Evolutionary conservation across 92 coral and sea anemone genomes (phyloP), one percentile per base, ranked within the genome.

Genomic region (Anthopleura xanthogrammica): DNA sequence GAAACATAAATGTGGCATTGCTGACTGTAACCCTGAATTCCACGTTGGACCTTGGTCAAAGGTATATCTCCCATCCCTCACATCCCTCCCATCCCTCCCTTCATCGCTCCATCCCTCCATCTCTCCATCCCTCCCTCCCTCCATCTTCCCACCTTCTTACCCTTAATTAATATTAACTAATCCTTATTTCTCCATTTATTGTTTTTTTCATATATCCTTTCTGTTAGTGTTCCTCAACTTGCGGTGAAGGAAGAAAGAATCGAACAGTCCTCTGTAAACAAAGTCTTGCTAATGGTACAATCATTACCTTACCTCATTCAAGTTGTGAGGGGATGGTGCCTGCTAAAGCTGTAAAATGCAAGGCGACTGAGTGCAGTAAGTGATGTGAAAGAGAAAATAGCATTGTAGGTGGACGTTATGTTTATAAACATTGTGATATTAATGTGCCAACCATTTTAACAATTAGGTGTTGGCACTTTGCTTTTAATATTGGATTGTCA

Each of bases 31-130:
- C 77, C 89, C 89, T 41, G 87, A 82, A 85, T 89, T 89, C 78
- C n/a, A 62, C 64, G 46, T 82, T 14, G 92, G 89, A 62, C 54
- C 78, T 75, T 89, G 92, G 92, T 86, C 92, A 20, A 81, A 86
- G 87, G 92, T 89, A 81, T 23, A 16, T 19, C 50, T 77, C 16
- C 41, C n/a, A 29, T 13, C 39, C 54, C 11, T 2, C n/a, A n/a
- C n/a, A n/a, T n/a, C n/a, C n/a, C n/a, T n/a, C n/a, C 58, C 11
- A 54, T 54, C 16, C 58, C 0, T 54, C 58, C 58, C 16, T 54
- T 16, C 58, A 5, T 54, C 16, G 6, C 58, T 54, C 70, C 24
- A 17, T 60, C 70, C 70, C 1, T 62, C 70, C 13, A 19, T n/a
- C 7, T 58, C 7, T 2, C 29, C 70, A 19, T 62, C 23, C 29